phyloP scores from a whole-genome alignment of 2,797 vertebrate genomes.

The Kryptopterus vitreolus region DNA sequence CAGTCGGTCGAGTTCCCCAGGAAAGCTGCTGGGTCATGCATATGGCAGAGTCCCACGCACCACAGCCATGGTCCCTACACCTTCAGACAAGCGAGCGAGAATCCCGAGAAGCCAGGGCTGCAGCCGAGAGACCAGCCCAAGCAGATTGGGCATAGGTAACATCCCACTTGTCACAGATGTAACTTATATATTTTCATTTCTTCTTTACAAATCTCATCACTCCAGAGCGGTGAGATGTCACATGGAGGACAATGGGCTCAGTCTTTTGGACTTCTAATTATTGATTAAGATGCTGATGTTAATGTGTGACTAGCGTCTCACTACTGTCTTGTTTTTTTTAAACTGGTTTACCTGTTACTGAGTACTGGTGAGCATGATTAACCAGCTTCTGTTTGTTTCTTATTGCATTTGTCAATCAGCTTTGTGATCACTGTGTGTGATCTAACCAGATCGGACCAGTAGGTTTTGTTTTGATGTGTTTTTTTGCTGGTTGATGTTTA shows the following conservation, averaged over 20 bases:
- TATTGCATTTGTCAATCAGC: conserved; percentile 34
- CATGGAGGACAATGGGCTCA: background rate
- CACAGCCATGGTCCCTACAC: conserved; percentile 70
- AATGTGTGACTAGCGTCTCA: conserved; percentile 23
- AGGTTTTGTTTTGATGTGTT: background rate
- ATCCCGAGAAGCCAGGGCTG: conserved; percentile 96
- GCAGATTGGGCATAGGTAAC: conserved; percentile 90
- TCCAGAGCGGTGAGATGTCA: background rate
- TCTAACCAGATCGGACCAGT: background rate
- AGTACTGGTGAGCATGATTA: conserved; percentile 40
- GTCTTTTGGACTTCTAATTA: conserved; percentile 10
- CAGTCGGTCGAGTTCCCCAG: conserved; percentile 93
- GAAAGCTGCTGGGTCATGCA: conserved; percentile 86
- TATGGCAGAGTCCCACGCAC: conserved; percentile 84
- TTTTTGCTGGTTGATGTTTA: conserved; percentile 26
- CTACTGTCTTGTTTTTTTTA: conserved; percentile 25
- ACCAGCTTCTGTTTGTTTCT: conserved; percentile 35
- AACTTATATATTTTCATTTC: background rate
- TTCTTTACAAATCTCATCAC: background rate
- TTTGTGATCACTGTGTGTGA: background rate
- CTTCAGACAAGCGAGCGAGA: conserved; percentile 86
- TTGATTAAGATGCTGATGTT: conserved; percentile 20
- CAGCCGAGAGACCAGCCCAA: conserved; percentile 96
- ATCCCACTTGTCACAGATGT: background rate
- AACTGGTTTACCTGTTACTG: conserved; percentile 45